Base-by-base conservation (phyloP, 2,797 vertebrate genomes). In the Chelonia mydas region DNA sequence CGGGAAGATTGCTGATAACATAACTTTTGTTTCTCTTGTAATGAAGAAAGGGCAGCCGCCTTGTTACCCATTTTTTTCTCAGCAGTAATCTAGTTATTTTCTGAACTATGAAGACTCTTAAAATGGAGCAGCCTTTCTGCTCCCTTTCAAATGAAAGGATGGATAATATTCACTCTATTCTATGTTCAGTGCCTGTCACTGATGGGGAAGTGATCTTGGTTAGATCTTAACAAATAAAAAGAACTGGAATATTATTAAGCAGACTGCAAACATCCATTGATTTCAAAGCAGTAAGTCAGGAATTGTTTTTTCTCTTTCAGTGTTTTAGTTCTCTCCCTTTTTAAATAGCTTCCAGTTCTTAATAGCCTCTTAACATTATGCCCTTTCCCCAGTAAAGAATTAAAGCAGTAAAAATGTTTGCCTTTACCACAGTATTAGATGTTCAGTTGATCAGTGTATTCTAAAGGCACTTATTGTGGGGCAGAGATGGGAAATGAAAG, bases 121-220 rank as follows among this genome's bases (percentile, higher is more conserved):
- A 15, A 1, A 37, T 5, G 27, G 50, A 2, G 33, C 3, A 6
- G 3, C 16, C 0, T 0, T 9, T 5, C 7, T 0, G 1, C 15
- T 33, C 41, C 65, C 9, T 27, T 4, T 47, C 4, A 9, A 88
- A 78, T 12, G 74, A 84, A 79, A 84, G 50, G 17, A 23, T 15
- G 15, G 31, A 49, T 81, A 8, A 4, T 76, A 59, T 28, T 78
- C 49, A 5, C 19, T n/a, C 27, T 28, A 33, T 15, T 59, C 5
- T 19, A 6, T 31, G 11, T 1, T 53, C 80, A 78, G 65, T 82
- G 65, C 54, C 6, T 2, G 5, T 9, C 47, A 50, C 3, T 54
- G 27, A n/a, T 41, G 31, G 31, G 65, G 49, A 92, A 85, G 81
- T 45, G 1, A 3, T 54, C 74, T 45, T 27, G 41, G 33, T 88